Evolutionary conservation across 2,888 invertebrate species (phyloP).

Genomic region (Spisula subtruncata): DNA sequence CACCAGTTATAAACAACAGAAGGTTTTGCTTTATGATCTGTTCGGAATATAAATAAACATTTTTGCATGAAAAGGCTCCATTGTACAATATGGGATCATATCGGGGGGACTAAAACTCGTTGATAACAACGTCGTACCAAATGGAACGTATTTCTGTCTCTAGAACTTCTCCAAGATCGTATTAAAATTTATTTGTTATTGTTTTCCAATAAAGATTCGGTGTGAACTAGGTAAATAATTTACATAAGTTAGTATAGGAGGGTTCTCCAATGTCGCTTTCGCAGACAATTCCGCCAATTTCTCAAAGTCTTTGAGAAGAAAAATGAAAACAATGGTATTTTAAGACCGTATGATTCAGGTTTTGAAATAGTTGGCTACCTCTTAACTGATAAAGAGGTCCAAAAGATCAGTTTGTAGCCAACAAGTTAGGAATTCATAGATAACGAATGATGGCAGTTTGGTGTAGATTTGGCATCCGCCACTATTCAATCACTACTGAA

Average conservation of each 20-base stretch:
- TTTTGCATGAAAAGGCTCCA: neutral
- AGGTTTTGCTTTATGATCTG: no score
- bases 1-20: no score
- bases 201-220: neutral
- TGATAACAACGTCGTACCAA: neutral
- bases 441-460: conserved; percentile 67
- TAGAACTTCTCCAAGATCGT: neutral
- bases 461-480: conserved; percentile 62
- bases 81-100: no score
- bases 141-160: neutral
- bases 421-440: conserved; percentile 69
- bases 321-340: conserved; percentile 56
- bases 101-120: neutral
- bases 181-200: conserved; percentile 26
- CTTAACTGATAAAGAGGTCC: conserved; percentile 72
- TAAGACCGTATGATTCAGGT: conserved; percentile 46
- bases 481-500: conserved; percentile 56
- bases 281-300: conserved; percentile 26
- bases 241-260: neutral
- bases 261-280: neutral
- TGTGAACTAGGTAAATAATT: conserved; percentile 21
- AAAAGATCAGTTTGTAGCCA: conserved; percentile 71
- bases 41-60: neutral
- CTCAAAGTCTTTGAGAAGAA: conserved; percentile 39
- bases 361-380: conserved; percentile 60